Evolutionary conservation across 2,113 vertebrate species (phyloP).

Genomic region (Eretmochelys imbricata): DNA sequence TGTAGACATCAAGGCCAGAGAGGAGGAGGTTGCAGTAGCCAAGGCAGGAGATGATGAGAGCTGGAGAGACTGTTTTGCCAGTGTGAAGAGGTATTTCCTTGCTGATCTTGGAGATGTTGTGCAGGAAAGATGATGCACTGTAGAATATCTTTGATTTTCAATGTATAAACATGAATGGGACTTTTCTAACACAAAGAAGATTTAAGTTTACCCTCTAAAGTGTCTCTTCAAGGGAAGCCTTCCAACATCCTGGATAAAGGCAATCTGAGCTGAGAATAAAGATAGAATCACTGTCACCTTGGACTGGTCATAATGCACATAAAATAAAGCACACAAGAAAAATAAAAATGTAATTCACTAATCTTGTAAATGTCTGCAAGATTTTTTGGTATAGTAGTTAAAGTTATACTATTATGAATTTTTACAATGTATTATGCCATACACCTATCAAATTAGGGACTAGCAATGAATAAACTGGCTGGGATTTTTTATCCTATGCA

Average conservation of each 20-base stretch:
- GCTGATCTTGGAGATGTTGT: background rate
- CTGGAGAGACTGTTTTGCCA: background rate
- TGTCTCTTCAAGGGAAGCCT: constrained; percentile 85
- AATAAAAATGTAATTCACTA: background rate
- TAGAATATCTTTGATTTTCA: background rate
- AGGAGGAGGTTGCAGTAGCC: background rate
- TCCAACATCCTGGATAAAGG: constrained; percentile 93
- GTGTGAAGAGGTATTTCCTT: background rate
- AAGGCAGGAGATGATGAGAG: background rate
- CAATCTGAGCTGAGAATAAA: constrained; percentile 89
- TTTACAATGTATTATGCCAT: background rate
- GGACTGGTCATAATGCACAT: background rate
- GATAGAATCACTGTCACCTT: background rate
- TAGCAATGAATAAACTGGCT: background rate
- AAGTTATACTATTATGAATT: background rate
- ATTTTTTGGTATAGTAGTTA: background rate
- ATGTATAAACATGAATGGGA: background rate
- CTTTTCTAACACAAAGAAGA: background rate
- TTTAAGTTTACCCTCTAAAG: constrained; percentile 85
- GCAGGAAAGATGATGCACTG: background rate
- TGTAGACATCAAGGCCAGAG: background rate
- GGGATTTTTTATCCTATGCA: background rate
- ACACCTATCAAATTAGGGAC: background rate
- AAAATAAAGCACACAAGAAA: background rate
- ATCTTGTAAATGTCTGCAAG: background rate